phyloP scores from a whole-genome alignment of 1,140 invertebrate species.

The Cataglyphis hispanica region DNA sequence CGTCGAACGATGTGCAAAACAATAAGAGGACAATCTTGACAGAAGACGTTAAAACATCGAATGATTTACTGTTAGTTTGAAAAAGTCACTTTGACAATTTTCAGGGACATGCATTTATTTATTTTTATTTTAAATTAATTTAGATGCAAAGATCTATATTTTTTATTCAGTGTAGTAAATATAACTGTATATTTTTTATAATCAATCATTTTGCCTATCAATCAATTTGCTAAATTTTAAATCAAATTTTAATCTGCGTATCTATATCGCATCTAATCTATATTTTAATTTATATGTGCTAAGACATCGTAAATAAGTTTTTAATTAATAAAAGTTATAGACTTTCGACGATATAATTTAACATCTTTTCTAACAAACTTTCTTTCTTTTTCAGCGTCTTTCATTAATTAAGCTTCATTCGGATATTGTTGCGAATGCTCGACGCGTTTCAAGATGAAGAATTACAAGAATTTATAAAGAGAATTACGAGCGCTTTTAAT shows the following conservation, averaged over 20 bases:
- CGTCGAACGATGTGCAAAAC: not conserved
- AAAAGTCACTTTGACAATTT: not conserved
- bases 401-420: constrained; percentile 23
- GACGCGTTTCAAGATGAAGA: not conserved
- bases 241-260: not conserved
- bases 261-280: too few species aligned
- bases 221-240: not conserved
- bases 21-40: not conserved
- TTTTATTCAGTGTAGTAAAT: not conserved
- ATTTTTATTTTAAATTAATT: not conserved
- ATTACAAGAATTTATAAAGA: too few species aligned
- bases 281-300: too few species aligned
- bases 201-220: not conserved
- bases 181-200: not conserved
- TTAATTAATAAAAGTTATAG: constrained; percentile 12
- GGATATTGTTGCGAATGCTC: not conserved
- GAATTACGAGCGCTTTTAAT: constrained; percentile 22
- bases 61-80: not conserved
- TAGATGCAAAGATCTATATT: not conserved
- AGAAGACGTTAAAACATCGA: not conserved
- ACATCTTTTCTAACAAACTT: not conserved
- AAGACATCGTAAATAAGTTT: not conserved
- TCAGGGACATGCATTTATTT: not conserved
- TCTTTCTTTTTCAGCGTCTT: not conserved
- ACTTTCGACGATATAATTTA: not conserved